Conservation (phyloP, 2,797 vertebrate genomes). For the Artibeus jamaicensis region DNA sequence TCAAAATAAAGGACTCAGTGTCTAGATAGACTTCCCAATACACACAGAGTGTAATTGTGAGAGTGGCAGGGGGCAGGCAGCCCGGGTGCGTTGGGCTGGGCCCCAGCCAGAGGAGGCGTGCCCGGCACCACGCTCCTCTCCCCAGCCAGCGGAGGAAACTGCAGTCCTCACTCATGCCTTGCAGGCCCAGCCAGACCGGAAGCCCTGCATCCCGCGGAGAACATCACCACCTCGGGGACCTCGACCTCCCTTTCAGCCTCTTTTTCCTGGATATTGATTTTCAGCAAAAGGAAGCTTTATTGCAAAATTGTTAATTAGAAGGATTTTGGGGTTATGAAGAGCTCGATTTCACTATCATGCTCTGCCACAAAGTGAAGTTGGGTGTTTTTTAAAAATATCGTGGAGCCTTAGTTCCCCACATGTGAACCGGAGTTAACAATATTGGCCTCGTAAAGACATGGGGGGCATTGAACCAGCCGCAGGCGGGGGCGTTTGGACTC, state of each 20-base stretch:
- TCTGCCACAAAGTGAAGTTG: not conserved
- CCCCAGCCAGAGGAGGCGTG: not conserved
- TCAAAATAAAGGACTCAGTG: not conserved
- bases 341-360: not conserved
- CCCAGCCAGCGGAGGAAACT: not conserved
- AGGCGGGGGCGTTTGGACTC: not conserved
- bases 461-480: not conserved
- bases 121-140: not conserved
- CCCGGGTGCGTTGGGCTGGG: not conserved
- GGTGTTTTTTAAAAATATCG: not conserved
- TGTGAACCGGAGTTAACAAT: not conserved
- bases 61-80: not conserved
- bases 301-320: not conserved
- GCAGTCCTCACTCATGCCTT: not conserved
- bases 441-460: not conserved
- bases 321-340: not conserved
- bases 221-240: not conserved
- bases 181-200: no score
- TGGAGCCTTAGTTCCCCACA: not conserved
- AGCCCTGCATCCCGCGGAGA: not conserved
- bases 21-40: not conserved
- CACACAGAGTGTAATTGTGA: not conserved
- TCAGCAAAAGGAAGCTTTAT: not conserved
- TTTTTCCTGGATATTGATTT: not conserved
- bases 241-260: not conserved